These are phyloP conservation scores for Hemithea aestivaria DNA, from an alignment of 2,888 invertebrate genomes.

Conservation along the genomic window DNA sequence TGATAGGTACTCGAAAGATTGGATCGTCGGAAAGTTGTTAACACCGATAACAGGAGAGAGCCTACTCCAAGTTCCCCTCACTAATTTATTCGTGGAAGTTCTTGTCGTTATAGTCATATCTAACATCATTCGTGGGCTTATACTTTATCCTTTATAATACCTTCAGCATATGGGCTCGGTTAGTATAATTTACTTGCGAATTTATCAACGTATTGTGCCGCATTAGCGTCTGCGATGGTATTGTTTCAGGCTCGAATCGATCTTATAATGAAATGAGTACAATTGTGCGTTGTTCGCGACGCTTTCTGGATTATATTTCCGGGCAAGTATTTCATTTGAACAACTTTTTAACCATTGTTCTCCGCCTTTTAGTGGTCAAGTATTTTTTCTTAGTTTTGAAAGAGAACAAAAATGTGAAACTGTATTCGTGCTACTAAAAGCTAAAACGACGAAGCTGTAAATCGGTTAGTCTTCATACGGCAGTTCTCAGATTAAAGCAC, in stretches of 20 bases:
- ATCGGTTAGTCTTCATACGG: no score
- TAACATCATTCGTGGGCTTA: slow-evolving; percentile 54
- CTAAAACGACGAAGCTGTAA: no score
- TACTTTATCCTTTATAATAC: slow-evolving; percentile 51
- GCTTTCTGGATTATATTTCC: no score
- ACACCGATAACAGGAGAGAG: slow-evolving; percentile 20
- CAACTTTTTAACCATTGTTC: no score
- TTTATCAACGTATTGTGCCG: slow-evolving; percentile 38
- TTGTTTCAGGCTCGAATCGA: background rate
- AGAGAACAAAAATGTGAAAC: no score
- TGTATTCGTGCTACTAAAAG: no score
- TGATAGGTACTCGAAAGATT: slow-evolving; percentile 18
- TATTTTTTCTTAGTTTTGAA: no score
- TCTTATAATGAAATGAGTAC: background rate
- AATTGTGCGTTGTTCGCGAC: background rate
- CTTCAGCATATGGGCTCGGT: slow-evolving; percentile 44
- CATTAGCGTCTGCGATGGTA: slow-evolving; percentile 9
- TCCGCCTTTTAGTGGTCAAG: no score
- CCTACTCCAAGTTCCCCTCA: slow-evolving; percentile 40
- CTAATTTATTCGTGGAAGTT: slow-evolving; percentile 66
- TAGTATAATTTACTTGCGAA: slow-evolving; percentile 40
- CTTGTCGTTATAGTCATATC: slow-evolving; percentile 52
- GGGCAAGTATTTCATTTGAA: no score
- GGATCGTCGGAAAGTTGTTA: slow-evolving; percentile 22
- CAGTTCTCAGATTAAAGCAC: no score